phyloP scores from a whole-genome alignment of 2,797 vertebrate genomes.

The Sebastes glaucus region DNA sequence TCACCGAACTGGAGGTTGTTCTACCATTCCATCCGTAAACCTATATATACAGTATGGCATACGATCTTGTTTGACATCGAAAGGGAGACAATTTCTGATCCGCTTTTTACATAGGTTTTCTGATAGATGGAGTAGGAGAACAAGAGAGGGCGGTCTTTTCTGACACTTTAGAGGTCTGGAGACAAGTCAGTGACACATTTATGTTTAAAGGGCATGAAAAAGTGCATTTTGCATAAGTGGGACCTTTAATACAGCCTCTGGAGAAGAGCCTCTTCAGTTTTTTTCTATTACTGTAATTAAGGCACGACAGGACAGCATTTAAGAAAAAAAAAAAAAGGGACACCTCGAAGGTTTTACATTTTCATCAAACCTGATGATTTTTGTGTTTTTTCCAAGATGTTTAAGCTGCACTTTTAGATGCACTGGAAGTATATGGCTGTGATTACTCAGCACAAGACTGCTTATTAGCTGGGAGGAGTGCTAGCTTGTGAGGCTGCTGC shows the following conservation, averaged over 20 bases:
- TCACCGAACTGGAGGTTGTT: no score
- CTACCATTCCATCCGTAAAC: no score
- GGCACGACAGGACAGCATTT: neutral
- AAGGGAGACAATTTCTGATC: no score
- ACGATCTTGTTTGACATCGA: no score
- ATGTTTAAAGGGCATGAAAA: neutral
- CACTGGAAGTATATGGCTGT: neutral
- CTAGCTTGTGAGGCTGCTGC: neutral
- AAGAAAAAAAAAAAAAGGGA: neutral
- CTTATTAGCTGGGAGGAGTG: constrained; percentile 25
- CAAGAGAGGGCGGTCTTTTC: neutral
- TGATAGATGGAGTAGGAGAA: neutral
- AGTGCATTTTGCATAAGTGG: neutral
- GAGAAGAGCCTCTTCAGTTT: neutral
- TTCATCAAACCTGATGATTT: constrained; percentile 18
- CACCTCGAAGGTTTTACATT: neutral
- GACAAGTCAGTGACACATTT: neutral
- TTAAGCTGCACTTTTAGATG: constrained; percentile 11
- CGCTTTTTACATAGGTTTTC: no score
- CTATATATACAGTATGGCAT: no score
- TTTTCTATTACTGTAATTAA: neutral
- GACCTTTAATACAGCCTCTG: neutral
- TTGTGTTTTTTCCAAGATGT: neutral
- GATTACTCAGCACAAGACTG: constrained; percentile 32
- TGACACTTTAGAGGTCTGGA: neutral